phyloP scores from a whole-genome alignment of 2,888 invertebrate species.

The Antitype chi region DNA sequence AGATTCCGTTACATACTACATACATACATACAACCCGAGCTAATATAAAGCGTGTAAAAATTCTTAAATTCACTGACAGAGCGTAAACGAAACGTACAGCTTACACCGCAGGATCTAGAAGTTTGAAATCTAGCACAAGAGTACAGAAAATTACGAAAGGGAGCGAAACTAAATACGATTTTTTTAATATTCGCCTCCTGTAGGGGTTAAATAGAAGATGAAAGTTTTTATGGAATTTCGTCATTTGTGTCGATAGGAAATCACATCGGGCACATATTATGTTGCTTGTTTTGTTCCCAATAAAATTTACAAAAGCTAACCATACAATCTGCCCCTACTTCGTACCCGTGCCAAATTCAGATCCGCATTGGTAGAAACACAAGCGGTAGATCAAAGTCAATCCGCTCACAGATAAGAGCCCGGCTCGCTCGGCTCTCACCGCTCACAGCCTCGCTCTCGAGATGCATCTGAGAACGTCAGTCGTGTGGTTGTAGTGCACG shows the following conservation, averaged over 20 bases:
- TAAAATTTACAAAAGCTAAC: background rate
- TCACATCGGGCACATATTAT: background rate
- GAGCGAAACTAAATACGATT: background rate
- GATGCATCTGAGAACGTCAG: slow-evolving; percentile 54
- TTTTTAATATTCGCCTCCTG: background rate
- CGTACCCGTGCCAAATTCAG: slow-evolving; percentile 41
- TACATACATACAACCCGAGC: too few species aligned
- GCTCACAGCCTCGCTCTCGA: slow-evolving; percentile 36
- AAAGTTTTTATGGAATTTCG: background rate
- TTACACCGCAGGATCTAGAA: background rate
- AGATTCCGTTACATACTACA: too few species aligned
- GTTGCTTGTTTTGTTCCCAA: background rate
- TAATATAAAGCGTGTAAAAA: too few species aligned
- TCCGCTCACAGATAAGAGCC: slow-evolving; percentile 57
- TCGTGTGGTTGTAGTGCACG: slow-evolving; percentile 39
- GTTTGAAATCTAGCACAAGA: background rate
- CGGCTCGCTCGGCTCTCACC: slow-evolving; percentile 24
- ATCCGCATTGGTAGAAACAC: slow-evolving; percentile 48
- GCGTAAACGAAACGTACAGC: background rate
- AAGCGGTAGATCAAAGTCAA: slow-evolving; percentile 65
- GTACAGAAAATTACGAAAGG: background rate
- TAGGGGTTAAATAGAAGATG: background rate
- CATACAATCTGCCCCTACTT: background rate
- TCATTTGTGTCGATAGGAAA: background rate
- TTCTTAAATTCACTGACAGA: background rate